A percentile compares a stretch with the other conserved stretches of the same genome.
These are phyloP conservation scores for Halcyon chelicuti DNA, from an alignment of 2,797 vertebrate genomes.

Conservation along the genomic window DNA sequence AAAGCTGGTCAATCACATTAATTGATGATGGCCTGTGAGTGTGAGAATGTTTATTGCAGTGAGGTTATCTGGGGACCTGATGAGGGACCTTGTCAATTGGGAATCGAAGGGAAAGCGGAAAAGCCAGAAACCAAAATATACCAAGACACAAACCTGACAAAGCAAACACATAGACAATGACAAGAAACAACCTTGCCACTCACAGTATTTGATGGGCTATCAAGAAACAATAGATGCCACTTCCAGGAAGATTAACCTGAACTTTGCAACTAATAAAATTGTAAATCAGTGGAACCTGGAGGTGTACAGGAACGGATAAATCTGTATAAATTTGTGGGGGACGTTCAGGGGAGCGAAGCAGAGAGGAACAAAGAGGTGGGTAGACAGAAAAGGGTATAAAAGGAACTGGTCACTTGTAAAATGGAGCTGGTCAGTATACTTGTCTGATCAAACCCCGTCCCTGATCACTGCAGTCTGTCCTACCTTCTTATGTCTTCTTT, in stretches of 20 bases:
- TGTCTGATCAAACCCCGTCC: not conserved
- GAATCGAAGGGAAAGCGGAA: not conserved
- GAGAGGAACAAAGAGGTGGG: not conserved
- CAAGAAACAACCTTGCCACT: not conserved
- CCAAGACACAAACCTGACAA: not conserved
- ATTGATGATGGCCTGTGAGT: not conserved
- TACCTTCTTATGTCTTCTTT: not conserved
- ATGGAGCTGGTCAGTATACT: not conserved
- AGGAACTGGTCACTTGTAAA: not conserved
- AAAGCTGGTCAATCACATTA: not conserved
- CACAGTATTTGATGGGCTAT: not conserved
- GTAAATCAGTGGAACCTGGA: not conserved
- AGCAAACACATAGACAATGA: not conserved
- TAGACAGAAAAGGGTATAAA: not conserved
- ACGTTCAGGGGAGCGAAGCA: not conserved
- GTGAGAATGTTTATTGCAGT: not conserved
- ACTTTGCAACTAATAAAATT: not conserved
- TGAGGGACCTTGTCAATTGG: not conserved
- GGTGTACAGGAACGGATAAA: not conserved
- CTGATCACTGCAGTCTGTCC: not conserved
- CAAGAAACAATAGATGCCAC: not conserved
- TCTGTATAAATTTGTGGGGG: accelerated
- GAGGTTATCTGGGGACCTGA: not conserved
- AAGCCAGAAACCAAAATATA: not conserved
- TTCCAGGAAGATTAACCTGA: not conserved